Base-by-base conservation (phyloP, 2,888 invertebrate species). In the Phasia obesa region DNA sequence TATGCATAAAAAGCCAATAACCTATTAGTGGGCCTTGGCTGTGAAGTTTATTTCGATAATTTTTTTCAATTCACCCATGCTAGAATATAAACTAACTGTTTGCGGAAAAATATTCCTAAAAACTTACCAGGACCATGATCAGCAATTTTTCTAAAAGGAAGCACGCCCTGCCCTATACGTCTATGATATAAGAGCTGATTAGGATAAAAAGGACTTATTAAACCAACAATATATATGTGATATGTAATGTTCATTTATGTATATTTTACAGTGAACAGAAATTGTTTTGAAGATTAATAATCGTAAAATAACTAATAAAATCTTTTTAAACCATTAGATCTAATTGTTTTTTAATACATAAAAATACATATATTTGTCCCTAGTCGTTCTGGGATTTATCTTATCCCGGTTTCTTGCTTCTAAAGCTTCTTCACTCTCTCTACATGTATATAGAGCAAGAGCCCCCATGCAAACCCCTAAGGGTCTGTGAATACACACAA, bases 211-310 rank as follows among this genome's bases (percentile, higher is more conserved):
- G 31, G 31, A 42, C 55, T 53, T 27, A 62, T 71, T 49, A 55
- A 49, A 55, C 71, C 15, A 51, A 59, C 51, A 60, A 77, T 77
- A 69, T n/a, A n/a, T n/a, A 57, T 59, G 21, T 2, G 7, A 76
- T 69, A 4, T 77, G 69, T n/a, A 77, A 77, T 15, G 69, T 77
- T 47, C n/a, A 69, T 23, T 69, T 77, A 38, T 77, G 60, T n/a
- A n/a, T n/a, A n/a, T 15, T 77, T 77, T 35, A 59, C 70, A 77
- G 51, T 17, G 6, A 70, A 31, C 15, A 44, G 69, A 49, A 77
- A 70, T 49, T 70, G 69, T 47, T 76, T 76, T 47, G 27, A 21
- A 31, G 31, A 31, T 31, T 31, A 31, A 31, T 31, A 31, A 31
- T 31, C 31, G 9, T 3, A 31, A 31, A 31, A 31, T 31, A 31